Evolutionary conservation across 23 tunicate species (phyloP).

Genomic region (Botrylloides violaceus): DNA sequence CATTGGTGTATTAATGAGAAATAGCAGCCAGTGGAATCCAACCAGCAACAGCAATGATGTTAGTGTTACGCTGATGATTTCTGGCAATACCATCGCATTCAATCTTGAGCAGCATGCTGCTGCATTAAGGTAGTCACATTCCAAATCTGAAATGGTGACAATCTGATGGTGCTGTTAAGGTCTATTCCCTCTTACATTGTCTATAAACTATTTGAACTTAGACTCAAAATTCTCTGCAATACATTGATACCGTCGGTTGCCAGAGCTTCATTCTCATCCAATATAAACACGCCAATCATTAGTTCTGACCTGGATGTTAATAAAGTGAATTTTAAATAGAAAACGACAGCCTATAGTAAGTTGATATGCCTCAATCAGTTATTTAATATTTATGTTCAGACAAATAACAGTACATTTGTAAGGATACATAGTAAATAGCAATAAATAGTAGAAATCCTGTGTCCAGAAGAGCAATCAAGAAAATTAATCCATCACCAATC

Average conservation of each 20-base stretch:
- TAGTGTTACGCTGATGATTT: constrained; percentile 34
- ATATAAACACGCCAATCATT: no score
- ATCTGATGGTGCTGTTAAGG: constrained; percentile 26
- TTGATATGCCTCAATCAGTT: not conserved
- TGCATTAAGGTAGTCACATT: constrained; percentile 96
- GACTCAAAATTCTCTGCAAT: no score
- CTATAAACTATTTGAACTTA: no score
- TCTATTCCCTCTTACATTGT: not conserved
- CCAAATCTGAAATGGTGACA: constrained; percentile 88
- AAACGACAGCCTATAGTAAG: no score
- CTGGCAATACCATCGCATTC: constrained; percentile 74
- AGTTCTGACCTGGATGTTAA: no score
- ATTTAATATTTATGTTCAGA: not conserved
- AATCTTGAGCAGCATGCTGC: constrained; percentile 73
- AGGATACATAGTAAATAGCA: constrained; percentile 58
- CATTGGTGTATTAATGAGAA: constrained; percentile 50
- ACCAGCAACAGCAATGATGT: constrained; percentile 23
- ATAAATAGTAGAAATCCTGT: constrained; percentile 24
- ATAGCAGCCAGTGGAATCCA: constrained; percentile 59
- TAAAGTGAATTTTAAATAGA: no score
- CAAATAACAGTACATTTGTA: not conserved
- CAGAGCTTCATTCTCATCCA: no score
- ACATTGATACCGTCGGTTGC: no score
- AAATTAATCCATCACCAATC: constrained; percentile 4
- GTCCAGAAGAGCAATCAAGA: constrained; percentile 23